These are phyloP conservation scores for Nycteola revayana DNA, from an alignment of 2,888 invertebrate genomes.

Conservation along the genomic window DNA sequence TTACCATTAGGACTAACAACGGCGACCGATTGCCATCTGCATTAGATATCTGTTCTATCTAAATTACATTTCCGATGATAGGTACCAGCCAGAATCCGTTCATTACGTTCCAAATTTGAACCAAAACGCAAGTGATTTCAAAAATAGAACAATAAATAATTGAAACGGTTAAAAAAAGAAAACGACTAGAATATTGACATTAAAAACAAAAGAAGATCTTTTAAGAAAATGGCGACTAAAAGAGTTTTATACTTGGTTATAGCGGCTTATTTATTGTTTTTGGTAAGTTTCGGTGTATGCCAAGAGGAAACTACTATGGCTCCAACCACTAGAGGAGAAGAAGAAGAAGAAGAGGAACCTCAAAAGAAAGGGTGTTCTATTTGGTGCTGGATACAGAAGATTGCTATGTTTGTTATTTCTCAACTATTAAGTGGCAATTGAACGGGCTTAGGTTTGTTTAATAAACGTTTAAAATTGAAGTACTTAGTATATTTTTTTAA, in stretches of 20 bases:
- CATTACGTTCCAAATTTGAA: conserved; percentile 12
- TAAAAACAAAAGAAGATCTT: neutral
- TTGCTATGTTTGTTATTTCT: conserved; percentile 74
- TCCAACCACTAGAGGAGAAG: conserved; percentile 47
- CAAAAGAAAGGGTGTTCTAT: conserved; percentile 68
- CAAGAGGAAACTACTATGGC: conserved; percentile 61
- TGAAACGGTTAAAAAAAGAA: neutral
- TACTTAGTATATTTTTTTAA: too few species aligned
- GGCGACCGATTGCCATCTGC: conserved; percentile 27
- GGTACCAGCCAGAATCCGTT: conserved; percentile 12
- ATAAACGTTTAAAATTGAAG: too few species aligned
- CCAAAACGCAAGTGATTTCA: conserved; percentile 5
- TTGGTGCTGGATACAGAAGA: conserved; percentile 80
- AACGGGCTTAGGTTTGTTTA: conserved; percentile 4
- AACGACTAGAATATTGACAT: neutral
- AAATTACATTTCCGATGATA: conserved; percentile 19
- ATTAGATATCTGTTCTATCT: conserved; percentile 23
- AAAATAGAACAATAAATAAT: neutral
- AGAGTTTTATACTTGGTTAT: conserved; percentile 37
- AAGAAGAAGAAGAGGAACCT: conserved; percentile 67
- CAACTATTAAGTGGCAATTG: conserved; percentile 64
- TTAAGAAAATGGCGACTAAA: conserved; percentile 32
- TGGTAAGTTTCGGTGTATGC: conserved; percentile 45
- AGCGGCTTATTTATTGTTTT: conserved; percentile 38
- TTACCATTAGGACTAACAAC: conserved; percentile 13